Percentiles rank a stretch among this genome's conserved stretches.
Evolutionary conservation across 2,113 vertebrate genomes (phyloP).

Genomic region (Onychostruthus taczanowskii): DNA sequence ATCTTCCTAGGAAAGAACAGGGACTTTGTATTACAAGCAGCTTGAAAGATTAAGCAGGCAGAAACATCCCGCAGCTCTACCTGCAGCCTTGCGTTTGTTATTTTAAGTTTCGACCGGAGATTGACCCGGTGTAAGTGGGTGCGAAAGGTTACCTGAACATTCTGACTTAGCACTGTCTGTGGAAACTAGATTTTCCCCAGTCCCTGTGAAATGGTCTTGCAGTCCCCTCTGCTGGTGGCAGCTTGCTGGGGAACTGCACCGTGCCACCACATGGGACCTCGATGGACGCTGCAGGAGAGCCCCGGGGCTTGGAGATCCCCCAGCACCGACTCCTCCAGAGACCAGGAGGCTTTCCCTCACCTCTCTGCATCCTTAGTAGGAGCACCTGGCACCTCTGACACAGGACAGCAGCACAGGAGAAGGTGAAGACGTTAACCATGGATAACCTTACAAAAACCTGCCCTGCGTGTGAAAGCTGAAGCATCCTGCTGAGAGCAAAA

Average conservation of each 20-base stretch:
- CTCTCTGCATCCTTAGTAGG: rapidly evolving
- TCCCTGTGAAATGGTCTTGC: background rate
- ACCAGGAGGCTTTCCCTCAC: background rate
- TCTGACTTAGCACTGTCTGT: rapidly evolving
- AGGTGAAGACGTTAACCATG: background rate
- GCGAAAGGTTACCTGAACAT: background rate
- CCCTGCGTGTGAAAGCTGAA: background rate
- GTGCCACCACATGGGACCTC: background rate
- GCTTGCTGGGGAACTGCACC: background rate
- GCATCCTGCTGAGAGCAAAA: background rate
- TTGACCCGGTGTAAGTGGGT: background rate
- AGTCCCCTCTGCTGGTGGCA: slow-evolving; percentile 56
- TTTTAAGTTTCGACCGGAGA: background rate
- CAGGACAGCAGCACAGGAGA: background rate
- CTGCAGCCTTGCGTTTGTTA: background rate
- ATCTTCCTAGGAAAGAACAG: background rate
- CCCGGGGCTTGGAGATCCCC: rapidly evolving
- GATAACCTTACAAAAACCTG: background rate
- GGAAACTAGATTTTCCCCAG: background rate
- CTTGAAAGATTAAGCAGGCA: background rate
- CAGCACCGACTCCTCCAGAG: background rate
- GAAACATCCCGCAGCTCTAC: background rate
- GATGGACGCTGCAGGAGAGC: rapidly evolving
- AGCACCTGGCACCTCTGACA: background rate
- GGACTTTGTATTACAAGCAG: background rate